Base-by-base conservation (phyloP, 2,888 invertebrate genomes). In the Rhingia campestris region DNA sequence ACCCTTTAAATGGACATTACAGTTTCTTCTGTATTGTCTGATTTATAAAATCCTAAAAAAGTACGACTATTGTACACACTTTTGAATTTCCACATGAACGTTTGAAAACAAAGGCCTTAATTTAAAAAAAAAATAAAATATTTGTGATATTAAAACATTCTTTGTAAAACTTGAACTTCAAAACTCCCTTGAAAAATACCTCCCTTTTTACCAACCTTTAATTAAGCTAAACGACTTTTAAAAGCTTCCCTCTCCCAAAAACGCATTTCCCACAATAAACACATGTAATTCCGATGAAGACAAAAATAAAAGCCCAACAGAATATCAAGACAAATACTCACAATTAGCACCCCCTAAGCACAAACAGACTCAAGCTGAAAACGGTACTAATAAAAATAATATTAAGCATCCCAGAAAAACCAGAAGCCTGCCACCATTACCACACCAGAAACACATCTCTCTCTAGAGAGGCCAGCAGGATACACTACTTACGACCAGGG, bases 301-400 rank as follows among this genome's bases (percentile, higher is more conserved):
- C 49, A 2, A 9, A 2, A 30, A 49, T 10, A 63, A 75, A 69
- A 80, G 12, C n/a, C 35, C 33, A 33, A 73, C 10, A 14, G 22
- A 76, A 77, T 22, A 22, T 76, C 72, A 66, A 77, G 47, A 72
- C 45, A 59, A 81, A 77, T 72, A 72, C 66, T 49, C 39, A 41
- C 66, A 81, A 77, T 81, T 81, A 81, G 58, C 81, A 77, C 81
- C 43, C 70, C 70, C 59, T 80, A 64, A 81, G 53, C 54, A 45
- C 54, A 72, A 53, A 61, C 54, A 72, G 53, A 61, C 39, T 66
- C 54, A 63, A 22, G 35, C 37, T 39, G 58, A 41, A 69, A 43
- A 4, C 5, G 22, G 22, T 22, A 61, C 69, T 75, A 75, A 81
- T 59, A 58, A 76, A 81, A 81, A 49, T 81, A 81, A 81, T 69